phyloP scores from a whole-genome alignment of 2,797 vertebrate genomes.

The Notolepis coatsorum region DNA sequence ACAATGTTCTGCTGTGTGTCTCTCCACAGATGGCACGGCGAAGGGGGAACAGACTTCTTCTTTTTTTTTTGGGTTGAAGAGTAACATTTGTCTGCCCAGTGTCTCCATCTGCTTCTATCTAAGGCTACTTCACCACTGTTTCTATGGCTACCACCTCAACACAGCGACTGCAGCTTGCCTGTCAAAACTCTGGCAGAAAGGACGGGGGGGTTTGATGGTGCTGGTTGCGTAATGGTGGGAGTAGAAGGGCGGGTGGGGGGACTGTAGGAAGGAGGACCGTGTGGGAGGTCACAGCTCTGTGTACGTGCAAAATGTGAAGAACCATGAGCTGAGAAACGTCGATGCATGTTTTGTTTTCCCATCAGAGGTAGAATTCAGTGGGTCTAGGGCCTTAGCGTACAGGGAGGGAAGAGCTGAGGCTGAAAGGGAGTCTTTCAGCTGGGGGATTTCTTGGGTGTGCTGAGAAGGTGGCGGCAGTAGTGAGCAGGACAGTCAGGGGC shows the following conservation, averaged over 20 bases:
- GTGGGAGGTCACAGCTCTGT: conserved; percentile 63
- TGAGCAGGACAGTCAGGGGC: conserved; percentile 41
- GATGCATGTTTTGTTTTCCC: conserved; percentile 62
- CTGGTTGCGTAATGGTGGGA: conserved; percentile 30
- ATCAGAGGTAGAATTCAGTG: conserved; percentile 54
- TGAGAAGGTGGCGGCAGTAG: conserved; percentile 57
- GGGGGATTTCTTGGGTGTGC: conserved; percentile 65
- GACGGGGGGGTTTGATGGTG: conserved; percentile 18
- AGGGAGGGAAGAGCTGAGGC: conserved; percentile 30
- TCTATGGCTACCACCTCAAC: conserved; percentile 50
- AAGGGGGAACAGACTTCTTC: conserved; percentile 5
- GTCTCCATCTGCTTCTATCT: conserved; percentile 29
- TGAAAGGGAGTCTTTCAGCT: conserved; percentile 77
- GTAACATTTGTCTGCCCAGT: conserved; percentile 30
- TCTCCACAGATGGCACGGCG: conserved; percentile 42
- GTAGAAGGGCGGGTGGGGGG: conserved; percentile 4
- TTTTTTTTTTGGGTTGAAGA: conserved; percentile 32
- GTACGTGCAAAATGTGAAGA: conserved; percentile 71
- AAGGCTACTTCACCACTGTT: conserved; percentile 54
- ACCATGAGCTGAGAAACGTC: conserved; percentile 40
- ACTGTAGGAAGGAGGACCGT: conserved; percentile 20
- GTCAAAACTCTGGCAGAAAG: conserved; percentile 25
- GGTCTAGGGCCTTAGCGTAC: conserved; percentile 36
- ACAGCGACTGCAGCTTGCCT: conserved; percentile 48
- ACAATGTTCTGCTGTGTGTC: conserved; percentile 59